phyloP scores from a whole-genome alignment of 2,888 invertebrate species.

The Machimus atricapillus region DNA sequence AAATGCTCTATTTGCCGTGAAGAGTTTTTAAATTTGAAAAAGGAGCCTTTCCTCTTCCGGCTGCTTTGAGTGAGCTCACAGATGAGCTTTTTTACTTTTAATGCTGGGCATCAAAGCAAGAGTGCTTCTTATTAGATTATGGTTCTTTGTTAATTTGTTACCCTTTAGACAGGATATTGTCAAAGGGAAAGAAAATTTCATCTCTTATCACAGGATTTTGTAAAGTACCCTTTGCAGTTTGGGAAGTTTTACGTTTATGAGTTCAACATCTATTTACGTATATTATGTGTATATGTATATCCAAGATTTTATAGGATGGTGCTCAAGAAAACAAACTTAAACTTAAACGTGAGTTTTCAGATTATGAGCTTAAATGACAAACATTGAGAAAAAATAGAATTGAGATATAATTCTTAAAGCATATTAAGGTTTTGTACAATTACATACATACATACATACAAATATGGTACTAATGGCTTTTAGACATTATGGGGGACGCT shows the following conservation, averaged over 20 bases:
- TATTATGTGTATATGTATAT: no score
- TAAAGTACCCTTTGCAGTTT: not conserved
- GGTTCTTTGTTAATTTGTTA: not conserved
- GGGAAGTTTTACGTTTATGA: not conserved
- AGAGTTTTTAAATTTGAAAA: not conserved
- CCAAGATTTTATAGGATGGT: no score
- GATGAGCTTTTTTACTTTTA: not conserved
- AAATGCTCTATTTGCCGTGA: not conserved
- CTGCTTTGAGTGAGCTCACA: not conserved
- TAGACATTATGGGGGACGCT: no score
- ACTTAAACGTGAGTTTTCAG: no score
- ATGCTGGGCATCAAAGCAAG: not conserved
- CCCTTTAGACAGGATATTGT: not conserved
- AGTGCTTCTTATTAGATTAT: not conserved
- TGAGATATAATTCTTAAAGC: no score
- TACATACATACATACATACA: no score
- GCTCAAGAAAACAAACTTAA: no score
- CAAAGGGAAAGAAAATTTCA: not conserved
- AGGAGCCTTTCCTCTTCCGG: not conserved
- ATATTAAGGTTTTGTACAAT: no score
- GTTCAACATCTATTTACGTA: not conserved
- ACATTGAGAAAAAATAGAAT: no score
- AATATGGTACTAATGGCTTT: no score
- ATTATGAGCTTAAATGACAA: no score
- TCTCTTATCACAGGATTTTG: not conserved